Evolutionary conservation across 2,888 invertebrate species (phyloP).

Genomic region (Ditylenchus weischeri): DNA sequence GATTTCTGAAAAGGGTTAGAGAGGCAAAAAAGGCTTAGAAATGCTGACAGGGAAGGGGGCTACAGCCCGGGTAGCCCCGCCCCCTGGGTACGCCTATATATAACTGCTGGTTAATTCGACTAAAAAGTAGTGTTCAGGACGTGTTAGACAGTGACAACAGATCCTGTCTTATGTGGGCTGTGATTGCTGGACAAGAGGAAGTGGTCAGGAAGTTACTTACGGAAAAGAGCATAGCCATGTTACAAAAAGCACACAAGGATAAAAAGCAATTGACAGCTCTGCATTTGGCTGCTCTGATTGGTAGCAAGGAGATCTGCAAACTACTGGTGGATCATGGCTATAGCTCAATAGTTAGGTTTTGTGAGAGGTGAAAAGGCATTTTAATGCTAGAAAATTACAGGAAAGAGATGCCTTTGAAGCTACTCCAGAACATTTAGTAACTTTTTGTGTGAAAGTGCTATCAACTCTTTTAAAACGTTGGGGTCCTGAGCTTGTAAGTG

Average conservation of each 20-base stretch:
- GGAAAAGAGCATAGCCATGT: slow-evolving; percentile 12
- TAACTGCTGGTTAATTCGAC: too few species aligned
- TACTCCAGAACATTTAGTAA: slow-evolving; percentile 51
- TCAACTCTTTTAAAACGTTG: too few species aligned
- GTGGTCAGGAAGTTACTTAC: slow-evolving; percentile 30
- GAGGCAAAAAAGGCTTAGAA: too few species aligned
- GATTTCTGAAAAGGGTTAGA: too few species aligned
- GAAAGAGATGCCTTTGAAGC: slow-evolving; percentile 40
- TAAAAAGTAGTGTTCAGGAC: slow-evolving; percentile 33
- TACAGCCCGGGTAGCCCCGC: too few species aligned
- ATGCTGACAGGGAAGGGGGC: too few species aligned
- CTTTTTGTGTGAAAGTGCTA: background rate
- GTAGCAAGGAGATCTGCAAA: slow-evolving; percentile 47
- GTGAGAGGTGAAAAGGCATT: too few species aligned
- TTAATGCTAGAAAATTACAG: slow-evolving; percentile 18
- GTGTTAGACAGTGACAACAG: slow-evolving; percentile 50
- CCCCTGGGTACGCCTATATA: too few species aligned
- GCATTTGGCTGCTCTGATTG: slow-evolving; percentile 52
- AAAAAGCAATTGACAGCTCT: slow-evolving; percentile 37
- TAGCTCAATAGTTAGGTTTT: slow-evolving; percentile 32
- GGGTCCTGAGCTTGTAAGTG: too few species aligned
- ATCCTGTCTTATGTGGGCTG: slow-evolving; percentile 56
- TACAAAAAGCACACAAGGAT: slow-evolving; percentile 25
- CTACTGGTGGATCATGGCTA: slow-evolving; percentile 46
- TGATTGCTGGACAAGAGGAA: slow-evolving; percentile 40